Evolutionary conservation across 2,888 invertebrate genomes (phyloP).

Genomic region (Tubulanus polymorphus): DNA sequence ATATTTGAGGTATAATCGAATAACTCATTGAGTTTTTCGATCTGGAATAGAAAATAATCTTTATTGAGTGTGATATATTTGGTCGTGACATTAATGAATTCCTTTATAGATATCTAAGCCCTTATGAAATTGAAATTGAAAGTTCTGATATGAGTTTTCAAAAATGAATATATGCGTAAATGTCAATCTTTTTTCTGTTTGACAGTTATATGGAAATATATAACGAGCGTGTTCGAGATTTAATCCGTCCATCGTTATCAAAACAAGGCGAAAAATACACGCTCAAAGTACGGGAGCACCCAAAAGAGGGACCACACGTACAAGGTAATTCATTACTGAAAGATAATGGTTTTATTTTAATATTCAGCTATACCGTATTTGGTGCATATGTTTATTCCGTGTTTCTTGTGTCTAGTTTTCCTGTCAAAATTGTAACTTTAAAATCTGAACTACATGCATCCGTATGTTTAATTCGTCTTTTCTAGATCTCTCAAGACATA

Average conservation of each 20-base stretch:
- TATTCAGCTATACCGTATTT: not conserved
- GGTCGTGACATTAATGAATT: no score
- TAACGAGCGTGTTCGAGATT: constrained; percentile 75
- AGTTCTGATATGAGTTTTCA: no score
- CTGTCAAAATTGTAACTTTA: constrained; percentile 8
- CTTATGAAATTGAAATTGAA: no score
- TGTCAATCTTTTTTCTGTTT: not conserved
- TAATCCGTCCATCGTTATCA: constrained; percentile 53
- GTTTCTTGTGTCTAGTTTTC: not conserved
- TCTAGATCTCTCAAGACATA: constrained; percentile 44
- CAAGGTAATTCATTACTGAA: not conserved
- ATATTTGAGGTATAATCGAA: no score
- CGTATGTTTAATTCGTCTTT: constrained; percentile 1
- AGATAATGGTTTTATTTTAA: not conserved
- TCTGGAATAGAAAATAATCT: no score
- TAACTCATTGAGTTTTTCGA: no score
- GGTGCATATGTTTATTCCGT: no score
- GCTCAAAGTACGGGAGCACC: constrained; percentile 73
- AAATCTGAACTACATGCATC: not conserved
- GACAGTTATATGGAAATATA: constrained; percentile 77
- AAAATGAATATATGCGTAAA: no score
- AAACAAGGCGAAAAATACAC: constrained; percentile 59
- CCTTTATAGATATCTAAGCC: no score
- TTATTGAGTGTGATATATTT: no score
- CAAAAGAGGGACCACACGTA: constrained; percentile 38